Conservation (phyloP, 1,140 invertebrate species). For the Meteorus sp. region DNA sequence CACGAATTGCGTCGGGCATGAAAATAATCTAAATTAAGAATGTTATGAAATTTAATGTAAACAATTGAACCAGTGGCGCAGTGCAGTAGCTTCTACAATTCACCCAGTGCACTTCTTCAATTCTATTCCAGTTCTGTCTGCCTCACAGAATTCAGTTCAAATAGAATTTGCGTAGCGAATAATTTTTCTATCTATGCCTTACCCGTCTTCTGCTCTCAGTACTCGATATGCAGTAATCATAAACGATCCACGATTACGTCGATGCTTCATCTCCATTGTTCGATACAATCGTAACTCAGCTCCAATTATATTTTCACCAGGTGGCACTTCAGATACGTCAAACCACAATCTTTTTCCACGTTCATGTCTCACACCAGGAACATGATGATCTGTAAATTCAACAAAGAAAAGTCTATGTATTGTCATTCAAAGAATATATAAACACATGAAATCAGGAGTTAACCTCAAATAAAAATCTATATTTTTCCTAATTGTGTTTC, state of each 20-base stretch:
- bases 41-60: background rate
- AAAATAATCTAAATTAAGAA: conserved; percentile 22
- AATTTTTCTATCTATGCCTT: conserved; percentile 25
- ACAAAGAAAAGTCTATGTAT: conserved; percentile 5
- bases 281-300: conserved; percentile 86
- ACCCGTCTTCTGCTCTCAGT: conserved; percentile 47
- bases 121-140: no score
- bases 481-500: no score
- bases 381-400: conserved; percentile 64
- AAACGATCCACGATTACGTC: conserved; percentile 43
- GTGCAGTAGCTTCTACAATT: no score
- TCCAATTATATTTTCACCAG: conserved; percentile 76
- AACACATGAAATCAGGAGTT: no score
- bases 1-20: conserved; percentile 13
- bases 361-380: conserved; percentile 75
- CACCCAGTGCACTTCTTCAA: no score
- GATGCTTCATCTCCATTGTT: conserved; percentile 50
- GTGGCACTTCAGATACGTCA: conserved; percentile 81
- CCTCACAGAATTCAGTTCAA: background rate
- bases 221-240: conserved; percentile 53
- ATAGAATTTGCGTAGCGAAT: background rate
- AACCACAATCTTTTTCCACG: conserved; percentile 88
- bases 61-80: conserved; percentile 1
- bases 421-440: background rate
- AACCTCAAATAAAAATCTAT: no score